Evolutionary conservation across 1,140 invertebrate genomes (phyloP), one percentile per base, ranked within the genome.

Genomic region (Oreohelix idahoensis): DNA sequence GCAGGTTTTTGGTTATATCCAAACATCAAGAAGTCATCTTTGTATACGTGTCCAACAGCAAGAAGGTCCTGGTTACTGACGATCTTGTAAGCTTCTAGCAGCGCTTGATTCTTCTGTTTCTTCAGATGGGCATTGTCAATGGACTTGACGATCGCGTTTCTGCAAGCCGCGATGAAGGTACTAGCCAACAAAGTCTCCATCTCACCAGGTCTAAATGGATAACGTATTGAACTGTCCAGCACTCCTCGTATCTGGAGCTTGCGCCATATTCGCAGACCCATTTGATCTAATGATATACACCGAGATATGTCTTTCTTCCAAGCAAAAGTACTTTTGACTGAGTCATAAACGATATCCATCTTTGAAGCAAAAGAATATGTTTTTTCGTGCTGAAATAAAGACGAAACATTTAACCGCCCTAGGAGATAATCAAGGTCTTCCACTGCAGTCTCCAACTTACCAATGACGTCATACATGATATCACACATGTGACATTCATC

Each of bases 401-500:
- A 51, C 13, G 70, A 74, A 26, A 82, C 51, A 63, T 82, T 82
- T 0, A 89, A 74, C 80, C 87, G 84, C 53, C 87, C 85, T 32
- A 89, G 63, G 1, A 91, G 83, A 29, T 86, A 88, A 35, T 87
- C 79, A 0, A 87, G 86, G 70, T 91, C 90, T 23, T 88, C 84
- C 83, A 85, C 83, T 78, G 89, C 88, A 17, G 88, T 89, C 79
- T 91, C 90, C 51, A 90, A 71, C 63, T 90, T 91, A 17, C 90
- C 90, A 13, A 90, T 83, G 74, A 90, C 84, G 53, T 89, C 88
- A 32, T 86, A 91, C 32, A 86, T 83, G 32, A 90, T 84, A 79
- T 90, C 85, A 83, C 90, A 90, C 23, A 89, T 89, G 11, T 87
- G 81, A 83, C 90, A 91, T 71, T 88, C 86, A 20, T 89, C 87